Evolutionary conservation across 1,140 invertebrate genomes (phyloP), one percentile per base, ranked within the genome.

Genomic region (Musca domestica): DNA sequence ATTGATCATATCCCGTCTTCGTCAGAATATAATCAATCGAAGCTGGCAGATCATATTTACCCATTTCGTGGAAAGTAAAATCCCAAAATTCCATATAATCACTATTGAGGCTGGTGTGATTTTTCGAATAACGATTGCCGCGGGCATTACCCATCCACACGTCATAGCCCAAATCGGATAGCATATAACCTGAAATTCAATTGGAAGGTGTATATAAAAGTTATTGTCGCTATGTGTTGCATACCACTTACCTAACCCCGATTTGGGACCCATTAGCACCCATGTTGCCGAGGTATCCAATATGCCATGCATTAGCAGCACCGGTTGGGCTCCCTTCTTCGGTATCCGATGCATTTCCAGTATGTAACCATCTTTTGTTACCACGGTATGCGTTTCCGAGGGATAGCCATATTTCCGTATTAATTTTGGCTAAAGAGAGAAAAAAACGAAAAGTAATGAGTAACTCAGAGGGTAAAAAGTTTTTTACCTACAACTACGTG

Each of bases 1-100:
- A 72, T 67, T 87, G 81, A 19, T 83, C 71, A 67, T 85, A 78
- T 3, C 84, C 83, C 0, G 91, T 92, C 12, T 79, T 73, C n/a
- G 83, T 78, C 1, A 93, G 77, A 30, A 90, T 85, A 73, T 89
- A 89, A 74, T 92, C 87, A 49, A 95, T 88, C 81, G 90, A 89
- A 0, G 91, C 86, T 2, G 92, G 90, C 30, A 94, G 71, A 81
- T 95, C 93, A 69, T 87, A 88, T 41, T 86, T 80, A 49, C 89
- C 91, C 83, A 94, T 92, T 82, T 95, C 91, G 74, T 94, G 89
- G 84, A 86, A 93, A 52, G 89, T 90, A 74, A 91, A 95, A 69
- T 88, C 81, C 92, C 92, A 95, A 74, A 89, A 95, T 58, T 86
- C 77, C 14, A 83, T 77, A 64, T 87, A 84, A 73, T 89, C 86